Percentiles rank a stretch among this genome's conserved stretches.
Evolutionary conservation across 2,888 invertebrate species (phyloP).

Genomic region (Craniophora ligustri): DNA sequence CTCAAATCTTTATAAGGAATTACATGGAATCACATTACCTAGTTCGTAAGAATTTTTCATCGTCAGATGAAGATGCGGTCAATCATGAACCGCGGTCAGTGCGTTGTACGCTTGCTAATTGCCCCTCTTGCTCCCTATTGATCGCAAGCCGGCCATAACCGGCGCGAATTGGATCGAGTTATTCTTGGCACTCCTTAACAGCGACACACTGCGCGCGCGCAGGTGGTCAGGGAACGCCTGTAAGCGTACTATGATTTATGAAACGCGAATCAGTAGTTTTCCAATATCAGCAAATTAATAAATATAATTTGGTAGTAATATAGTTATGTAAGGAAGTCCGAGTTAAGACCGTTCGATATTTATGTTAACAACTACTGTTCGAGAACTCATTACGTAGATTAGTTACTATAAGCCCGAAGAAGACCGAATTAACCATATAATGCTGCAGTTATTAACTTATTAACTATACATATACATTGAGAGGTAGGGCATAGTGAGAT

Average conservation of each 20-base stretch:
- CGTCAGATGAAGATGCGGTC: not conserved
- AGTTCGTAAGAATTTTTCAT: not conserved
- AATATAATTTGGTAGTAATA: no score
- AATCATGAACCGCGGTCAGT: constrained; percentile 33
- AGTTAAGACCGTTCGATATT: no score
- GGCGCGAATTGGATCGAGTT: constrained; percentile 44
- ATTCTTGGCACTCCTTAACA: constrained; percentile 42
- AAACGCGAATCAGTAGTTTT: constrained; percentile 1
- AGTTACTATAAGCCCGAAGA: no score
- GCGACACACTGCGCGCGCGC: constrained; percentile 7
- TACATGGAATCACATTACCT: not conserved
- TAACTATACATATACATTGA: no score
- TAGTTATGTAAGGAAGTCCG: no score
- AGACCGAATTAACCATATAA: no score
- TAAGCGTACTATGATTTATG: constrained; percentile 20
- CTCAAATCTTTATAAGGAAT: not conserved
- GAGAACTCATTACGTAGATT: no score
- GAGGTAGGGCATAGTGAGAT: no score
- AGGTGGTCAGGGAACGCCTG: constrained; percentile 32
- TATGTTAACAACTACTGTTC: no score
- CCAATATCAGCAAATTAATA: not conserved
- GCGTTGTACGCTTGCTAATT: constrained; percentile 39
- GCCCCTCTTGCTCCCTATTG: constrained; percentile 50
- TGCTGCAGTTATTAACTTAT: no score
- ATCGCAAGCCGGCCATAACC: constrained; percentile 43